Evolutionary conservation across 1,140 invertebrate species (phyloP), one percentile per base, ranked within the genome.

Genomic region (Antheraea pernyi): DNA sequence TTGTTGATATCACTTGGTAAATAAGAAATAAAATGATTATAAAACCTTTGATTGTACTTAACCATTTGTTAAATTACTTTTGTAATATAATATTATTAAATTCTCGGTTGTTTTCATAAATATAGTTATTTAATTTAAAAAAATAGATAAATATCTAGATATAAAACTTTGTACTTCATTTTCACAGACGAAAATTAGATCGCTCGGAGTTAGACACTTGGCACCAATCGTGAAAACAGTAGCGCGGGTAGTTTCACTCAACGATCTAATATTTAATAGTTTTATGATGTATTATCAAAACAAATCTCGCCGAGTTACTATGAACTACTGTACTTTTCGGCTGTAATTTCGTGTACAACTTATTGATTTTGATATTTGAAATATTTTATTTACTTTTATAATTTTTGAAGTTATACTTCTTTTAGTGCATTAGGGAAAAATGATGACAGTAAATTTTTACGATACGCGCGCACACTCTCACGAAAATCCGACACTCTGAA

Each of bases 201-300:
- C 85, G 84, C 86, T 83, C 18, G 19, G 69, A 69, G 74, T 65
- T 77, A 81, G 77, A 85, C 74, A 78, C 82, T 85, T 89, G 74
- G 60, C 77, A 75, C 73, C 71, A 74, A 79, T 76, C 79, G 78
- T 83, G 83, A 85, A 86, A 84, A 88, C 81, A 86, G 77, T 82
- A 77, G 86, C 82, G 75, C 81, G 84, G 91, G 76, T 90, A 92
- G 86, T 92, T 88, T 93, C 92, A 93, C 90, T 93, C 91, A 89
- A 84, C 92, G 88, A 83, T 86, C 85, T 82, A 91, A 93, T 93
- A 93, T 93, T 92, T 93, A 93, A 93, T 92, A 92, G 91, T 92
- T 91, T 93, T 92, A 92, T 93, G 92, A 93, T 93, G 91, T 93
- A 93, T 93, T 93, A 92, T 92, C 88, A 93, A 92, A 93, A 93